These are phyloP conservation scores for Meriones psammophilus DNA, from an alignment of 2,797 vertebrate genomes.

Conservation along the genomic window DNA sequence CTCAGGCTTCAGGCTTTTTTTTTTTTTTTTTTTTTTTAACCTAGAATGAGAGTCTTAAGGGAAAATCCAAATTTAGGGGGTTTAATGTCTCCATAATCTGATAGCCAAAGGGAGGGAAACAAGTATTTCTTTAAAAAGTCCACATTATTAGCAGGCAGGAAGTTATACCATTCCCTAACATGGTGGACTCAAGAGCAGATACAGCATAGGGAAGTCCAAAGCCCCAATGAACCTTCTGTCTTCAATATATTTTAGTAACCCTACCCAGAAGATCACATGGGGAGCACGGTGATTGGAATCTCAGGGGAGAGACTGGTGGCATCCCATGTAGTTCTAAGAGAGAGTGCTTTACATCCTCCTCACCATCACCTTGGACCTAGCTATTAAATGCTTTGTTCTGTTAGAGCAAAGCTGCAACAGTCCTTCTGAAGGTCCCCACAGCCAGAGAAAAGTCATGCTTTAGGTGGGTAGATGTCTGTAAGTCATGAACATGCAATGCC, in stretches of 20 bases:
- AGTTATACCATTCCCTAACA: neutral
- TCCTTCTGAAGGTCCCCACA: neutral
- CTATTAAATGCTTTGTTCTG: neutral
- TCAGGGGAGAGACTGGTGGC: neutral
- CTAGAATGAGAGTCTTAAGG: neutral
- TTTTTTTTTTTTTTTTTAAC: neutral
- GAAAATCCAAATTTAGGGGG: neutral
- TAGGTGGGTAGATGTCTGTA: neutral
- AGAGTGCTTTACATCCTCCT: neutral
- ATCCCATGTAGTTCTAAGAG: neutral
- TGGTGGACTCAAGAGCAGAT: neutral
- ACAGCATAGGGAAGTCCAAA: neutral
- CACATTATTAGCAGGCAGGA: neutral
- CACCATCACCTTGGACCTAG: neutral
- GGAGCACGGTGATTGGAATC: neutral
- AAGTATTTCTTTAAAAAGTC: neutral
- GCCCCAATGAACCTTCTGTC: neutral
- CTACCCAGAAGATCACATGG: neutral
- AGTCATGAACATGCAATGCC: neutral
- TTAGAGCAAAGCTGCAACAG: neutral
- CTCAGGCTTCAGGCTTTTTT: neutral
- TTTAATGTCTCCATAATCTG: neutral
- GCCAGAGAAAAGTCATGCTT: neutral
- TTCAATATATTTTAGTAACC: neutral
- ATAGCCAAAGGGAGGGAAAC: neutral